phyloP scores from a whole-genome alignment of 2,797 vertebrate genomes.

The Thunnus albacares region DNA sequence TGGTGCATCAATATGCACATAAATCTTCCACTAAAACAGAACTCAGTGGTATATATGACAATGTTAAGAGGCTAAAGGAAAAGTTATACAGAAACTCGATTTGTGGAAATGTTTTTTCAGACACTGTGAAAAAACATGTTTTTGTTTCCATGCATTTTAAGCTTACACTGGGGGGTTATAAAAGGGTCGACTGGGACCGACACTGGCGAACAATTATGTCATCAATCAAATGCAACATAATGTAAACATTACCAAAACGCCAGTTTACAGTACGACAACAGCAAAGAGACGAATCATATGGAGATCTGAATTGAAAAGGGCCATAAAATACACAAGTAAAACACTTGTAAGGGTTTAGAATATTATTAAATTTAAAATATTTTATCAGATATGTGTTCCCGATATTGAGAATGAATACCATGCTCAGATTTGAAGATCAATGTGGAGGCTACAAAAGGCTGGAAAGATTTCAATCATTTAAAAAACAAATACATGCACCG shows the following conservation, averaged over 20 bases:
- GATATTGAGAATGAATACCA: not conserved
- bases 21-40: slow-evolving; percentile 39
- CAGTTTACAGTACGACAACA: not conserved
- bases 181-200: not conserved
- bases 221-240: not conserved
- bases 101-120: slow-evolving; percentile 17
- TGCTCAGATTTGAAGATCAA: too few relatives aligned
- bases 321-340: too few relatives aligned
- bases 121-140: not conserved
- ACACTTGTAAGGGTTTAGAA: too few relatives aligned
- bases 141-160: not conserved
- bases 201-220: not conserved
- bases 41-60: not conserved
- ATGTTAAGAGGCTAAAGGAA: not conserved
- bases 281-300: not conserved
- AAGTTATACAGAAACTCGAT: not conserved
- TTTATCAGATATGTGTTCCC: too few relatives aligned
- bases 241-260: not conserved
- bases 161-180: not conserved
- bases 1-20: slow-evolving; percentile 18
- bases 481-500: not conserved
- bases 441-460: too few relatives aligned
- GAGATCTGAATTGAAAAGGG: not conserved
- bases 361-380: too few relatives aligned
- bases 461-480: too few relatives aligned